phyloP scores from a whole-genome alignment of 2,113 vertebrate genomes.

The Cygnus atratus region DNA sequence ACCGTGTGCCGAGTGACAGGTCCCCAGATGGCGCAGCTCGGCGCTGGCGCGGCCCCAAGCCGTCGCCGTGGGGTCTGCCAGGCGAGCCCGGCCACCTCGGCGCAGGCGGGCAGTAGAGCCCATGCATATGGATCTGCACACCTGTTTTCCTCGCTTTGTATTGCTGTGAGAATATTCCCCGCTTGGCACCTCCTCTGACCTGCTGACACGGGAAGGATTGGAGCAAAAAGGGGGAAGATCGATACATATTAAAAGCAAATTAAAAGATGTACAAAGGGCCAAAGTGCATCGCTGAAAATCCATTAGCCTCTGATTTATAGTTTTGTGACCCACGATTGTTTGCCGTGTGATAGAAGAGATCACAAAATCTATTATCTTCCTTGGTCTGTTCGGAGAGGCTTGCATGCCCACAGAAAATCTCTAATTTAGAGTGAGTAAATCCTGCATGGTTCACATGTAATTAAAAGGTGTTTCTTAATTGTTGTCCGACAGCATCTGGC shows the following conservation, averaged over 20 bases:
- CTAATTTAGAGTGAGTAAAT: background rate
- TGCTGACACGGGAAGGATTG: conserved; percentile 78
- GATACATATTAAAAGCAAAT: conserved; percentile 92
- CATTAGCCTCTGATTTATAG: conserved; percentile 60
- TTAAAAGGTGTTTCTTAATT: background rate
- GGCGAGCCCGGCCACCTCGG: background rate
- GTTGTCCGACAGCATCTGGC: background rate
- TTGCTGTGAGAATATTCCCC: background rate
- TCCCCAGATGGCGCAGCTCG: background rate
- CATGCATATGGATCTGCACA: fast-evolving
- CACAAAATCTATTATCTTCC: conserved; percentile 16
- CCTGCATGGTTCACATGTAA: background rate
- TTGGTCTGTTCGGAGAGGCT: background rate
- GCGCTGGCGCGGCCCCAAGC: background rate
- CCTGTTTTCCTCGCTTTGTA: background rate
- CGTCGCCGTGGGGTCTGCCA: background rate
- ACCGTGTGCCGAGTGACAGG: background rate
- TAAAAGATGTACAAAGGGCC: conserved; percentile 65
- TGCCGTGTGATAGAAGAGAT: conserved; percentile 25
- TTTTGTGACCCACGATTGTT: conserved; percentile 50
- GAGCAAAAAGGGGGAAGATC: conserved; percentile 73
- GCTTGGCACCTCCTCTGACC: conserved; percentile 64
- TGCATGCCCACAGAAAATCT: background rate
- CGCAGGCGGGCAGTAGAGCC: background rate
- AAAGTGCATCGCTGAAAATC: conserved; percentile 70